These are phyloP conservation scores for Lampris incognitus DNA, from an alignment of 2,113 vertebrate species.

Conservation along the genomic window DNA sequence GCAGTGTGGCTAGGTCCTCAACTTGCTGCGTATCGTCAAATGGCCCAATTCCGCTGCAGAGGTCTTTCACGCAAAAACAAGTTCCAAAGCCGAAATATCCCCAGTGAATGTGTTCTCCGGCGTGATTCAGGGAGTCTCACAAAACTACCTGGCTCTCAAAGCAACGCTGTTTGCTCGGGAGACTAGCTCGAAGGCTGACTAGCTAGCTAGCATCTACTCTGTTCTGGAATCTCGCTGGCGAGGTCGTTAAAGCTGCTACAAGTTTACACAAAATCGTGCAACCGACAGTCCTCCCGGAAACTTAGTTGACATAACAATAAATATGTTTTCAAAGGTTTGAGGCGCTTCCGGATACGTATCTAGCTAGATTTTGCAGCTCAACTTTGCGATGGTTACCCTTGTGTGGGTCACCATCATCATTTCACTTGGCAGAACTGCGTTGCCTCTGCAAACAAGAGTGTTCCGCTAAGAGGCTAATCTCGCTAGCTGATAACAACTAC, in stretches of 20 bases:
- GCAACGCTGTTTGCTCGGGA: slow-evolving; percentile 14
- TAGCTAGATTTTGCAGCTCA: slow-evolving; percentile 42
- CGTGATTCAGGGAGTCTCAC: slow-evolving; percentile 11
- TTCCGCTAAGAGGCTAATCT: slow-evolving; percentile 49
- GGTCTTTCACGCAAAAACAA: slow-evolving; percentile 16
- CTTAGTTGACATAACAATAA: slow-evolving; percentile 21
- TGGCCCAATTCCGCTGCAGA: slow-evolving; percentile 20
- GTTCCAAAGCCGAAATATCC: background rate
- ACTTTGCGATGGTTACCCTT: slow-evolving; percentile 58
- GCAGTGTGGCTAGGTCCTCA: slow-evolving; percentile 56
- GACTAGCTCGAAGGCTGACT: slow-evolving; percentile 48
- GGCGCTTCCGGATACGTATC: slow-evolving; percentile 24
- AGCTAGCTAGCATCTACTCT: slow-evolving; percentile 44
- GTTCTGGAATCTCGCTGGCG: slow-evolving; percentile 65
- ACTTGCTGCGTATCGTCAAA: slow-evolving; percentile 45
- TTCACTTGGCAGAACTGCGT: slow-evolving; percentile 57
- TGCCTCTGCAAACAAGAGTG: slow-evolving; percentile 42
- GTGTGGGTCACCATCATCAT: slow-evolving; percentile 63
- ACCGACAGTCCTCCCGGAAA: slow-evolving; percentile 20
- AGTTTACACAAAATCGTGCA: slow-evolving; percentile 57
- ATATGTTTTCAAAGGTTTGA: slow-evolving; percentile 15
- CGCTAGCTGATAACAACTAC: slow-evolving; percentile 67
- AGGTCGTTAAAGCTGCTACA: slow-evolving; percentile 52
- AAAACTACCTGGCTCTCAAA: background rate
- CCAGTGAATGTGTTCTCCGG: slow-evolving; percentile 1